Conservation (phyloP, 2,888 invertebrate genomes). For the Hirudinaria manillensis region DNA sequence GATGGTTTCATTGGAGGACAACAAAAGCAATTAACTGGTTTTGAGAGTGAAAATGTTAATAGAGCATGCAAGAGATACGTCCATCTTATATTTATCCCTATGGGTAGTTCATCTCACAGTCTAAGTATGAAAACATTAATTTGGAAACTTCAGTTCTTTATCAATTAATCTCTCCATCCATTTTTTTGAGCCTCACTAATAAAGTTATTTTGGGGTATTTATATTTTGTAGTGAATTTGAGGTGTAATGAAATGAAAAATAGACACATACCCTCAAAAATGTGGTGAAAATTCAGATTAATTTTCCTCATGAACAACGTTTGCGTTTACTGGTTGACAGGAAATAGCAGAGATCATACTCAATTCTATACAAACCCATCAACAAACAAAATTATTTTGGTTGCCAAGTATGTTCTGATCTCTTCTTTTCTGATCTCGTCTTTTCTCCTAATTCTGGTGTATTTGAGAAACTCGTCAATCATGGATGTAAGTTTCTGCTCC, state of each 20-base stretch:
- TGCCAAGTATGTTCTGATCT: slow-evolving; percentile 37
- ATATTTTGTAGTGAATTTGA: no score
- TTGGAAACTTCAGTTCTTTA: no score
- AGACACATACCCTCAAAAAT: neutral
- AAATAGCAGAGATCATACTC: neutral
- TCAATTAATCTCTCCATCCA: no score
- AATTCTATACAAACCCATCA: neutral
- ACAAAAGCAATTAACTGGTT: neutral
- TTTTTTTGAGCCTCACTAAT: no score
- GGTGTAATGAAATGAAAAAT: no score
- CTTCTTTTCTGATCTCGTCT: no score
- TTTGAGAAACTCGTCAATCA: slow-evolving; percentile 56
- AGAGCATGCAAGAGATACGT: neutral
- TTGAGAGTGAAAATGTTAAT: neutral
- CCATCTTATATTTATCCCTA: slow-evolving; percentile 9
- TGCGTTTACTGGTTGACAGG: slow-evolving; percentile 7
- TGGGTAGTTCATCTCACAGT: neutral
- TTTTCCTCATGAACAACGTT: slow-evolving; percentile 6
- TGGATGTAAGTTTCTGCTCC: slow-evolving; percentile 52
- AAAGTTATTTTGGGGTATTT: no score
- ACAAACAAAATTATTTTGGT: neutral
- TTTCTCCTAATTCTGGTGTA: slow-evolving; percentile 56
- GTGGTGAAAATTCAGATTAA: neutral
- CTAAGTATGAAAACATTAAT: no score
- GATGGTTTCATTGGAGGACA: neutral